These are phyloP conservation scores for Anguilla pacifica DNA, from an alignment of 2,797 vertebrate species.

Conservation along the genomic window DNA sequence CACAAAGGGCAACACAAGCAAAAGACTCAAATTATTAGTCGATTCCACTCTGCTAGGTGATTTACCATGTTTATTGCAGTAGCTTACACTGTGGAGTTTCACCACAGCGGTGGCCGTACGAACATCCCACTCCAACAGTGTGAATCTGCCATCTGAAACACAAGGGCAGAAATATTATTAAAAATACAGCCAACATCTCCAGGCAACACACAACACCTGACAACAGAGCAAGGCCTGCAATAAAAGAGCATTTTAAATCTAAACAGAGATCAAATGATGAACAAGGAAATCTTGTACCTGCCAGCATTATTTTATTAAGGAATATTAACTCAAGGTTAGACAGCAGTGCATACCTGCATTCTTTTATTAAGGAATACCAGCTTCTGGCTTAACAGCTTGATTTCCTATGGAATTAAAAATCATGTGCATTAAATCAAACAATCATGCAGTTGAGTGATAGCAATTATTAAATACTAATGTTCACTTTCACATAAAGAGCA, in stretches of 20 bases:
- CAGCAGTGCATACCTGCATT: conserved; percentile 68
- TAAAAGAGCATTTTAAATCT: background rate
- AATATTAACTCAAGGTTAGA: background rate
- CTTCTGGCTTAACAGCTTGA: conserved; percentile 73
- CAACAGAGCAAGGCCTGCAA: background rate
- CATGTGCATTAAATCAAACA: background rate
- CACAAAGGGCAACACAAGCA: background rate
- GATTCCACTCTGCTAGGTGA: background rate
- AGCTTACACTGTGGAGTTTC: conserved; percentile 27
- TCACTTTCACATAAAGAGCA: background rate
- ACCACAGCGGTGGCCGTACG: conserved; percentile 74
- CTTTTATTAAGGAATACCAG: conserved; percentile 72
- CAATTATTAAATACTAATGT: background rate
- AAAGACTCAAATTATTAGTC: background rate
- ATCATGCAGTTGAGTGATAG: background rate
- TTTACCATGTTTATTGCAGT: background rate
- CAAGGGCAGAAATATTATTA: conserved; percentile 12
- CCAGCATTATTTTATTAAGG: background rate
- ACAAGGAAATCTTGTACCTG: background rate
- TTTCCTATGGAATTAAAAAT: conserved; percentile 62
- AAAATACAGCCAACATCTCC: background rate
- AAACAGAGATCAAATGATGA: background rate
- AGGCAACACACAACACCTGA: background rate
- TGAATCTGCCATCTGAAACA: conserved; percentile 69
- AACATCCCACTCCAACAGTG: conserved; percentile 71